Conservation (phyloP, 1,140 invertebrate genomes). For the Neodiprion lecontei region DNA sequence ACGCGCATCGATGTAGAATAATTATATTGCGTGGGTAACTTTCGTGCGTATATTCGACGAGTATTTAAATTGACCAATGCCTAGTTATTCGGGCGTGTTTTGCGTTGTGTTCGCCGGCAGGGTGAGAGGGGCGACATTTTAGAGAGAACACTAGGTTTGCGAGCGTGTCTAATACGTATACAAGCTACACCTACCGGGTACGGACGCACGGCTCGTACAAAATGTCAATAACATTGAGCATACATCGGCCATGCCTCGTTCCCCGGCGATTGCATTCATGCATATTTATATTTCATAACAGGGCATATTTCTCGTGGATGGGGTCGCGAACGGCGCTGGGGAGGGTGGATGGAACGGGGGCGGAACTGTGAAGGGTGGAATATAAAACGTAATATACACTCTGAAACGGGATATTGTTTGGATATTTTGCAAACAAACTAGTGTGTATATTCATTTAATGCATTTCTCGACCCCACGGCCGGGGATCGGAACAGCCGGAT, state of each 20-base stretch:
- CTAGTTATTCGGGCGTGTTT: neutral
- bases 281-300: slow-evolving; percentile 3
- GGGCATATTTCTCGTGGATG: neutral
- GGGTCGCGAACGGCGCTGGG: too few species aligned
- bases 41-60: too few species aligned
- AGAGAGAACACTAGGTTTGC: neutral
- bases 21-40: neutral
- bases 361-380: too few species aligned
- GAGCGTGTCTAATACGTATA: too few species aligned
- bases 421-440: neutral
- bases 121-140: neutral
- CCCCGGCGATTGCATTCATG: slow-evolving; percentile 6
- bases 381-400: slow-evolving; percentile 4
- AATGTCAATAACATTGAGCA: slow-evolving; percentile 7
- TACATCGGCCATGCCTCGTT: neutral
- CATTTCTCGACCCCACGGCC: neutral
- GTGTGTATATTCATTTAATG: neutral
- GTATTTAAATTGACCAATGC: too few species aligned
- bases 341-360: too few species aligned
- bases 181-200: too few species aligned
- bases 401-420: neutral
- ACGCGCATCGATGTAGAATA: neutral
- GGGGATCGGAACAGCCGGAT: too few species aligned
- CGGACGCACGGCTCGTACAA: neutral
- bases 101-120: neutral